Evolutionary conservation across 2,888 invertebrate species (phyloP).

Genomic region (Tetramorium bicarinatum): DNA sequence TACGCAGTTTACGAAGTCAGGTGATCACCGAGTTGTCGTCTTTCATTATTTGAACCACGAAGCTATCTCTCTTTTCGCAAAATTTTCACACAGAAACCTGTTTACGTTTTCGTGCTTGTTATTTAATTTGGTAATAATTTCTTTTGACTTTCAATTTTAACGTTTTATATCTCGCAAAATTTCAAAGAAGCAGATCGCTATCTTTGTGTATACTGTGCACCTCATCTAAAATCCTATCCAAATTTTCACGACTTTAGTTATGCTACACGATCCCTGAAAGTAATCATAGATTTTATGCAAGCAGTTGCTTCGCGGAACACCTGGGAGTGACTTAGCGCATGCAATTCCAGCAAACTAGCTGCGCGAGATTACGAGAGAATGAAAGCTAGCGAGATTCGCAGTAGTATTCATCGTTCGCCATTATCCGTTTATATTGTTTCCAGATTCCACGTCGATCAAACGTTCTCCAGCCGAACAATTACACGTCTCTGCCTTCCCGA

Average conservation of each 20-base stretch:
- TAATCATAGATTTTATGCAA: slow-evolving; percentile 44
- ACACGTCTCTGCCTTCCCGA: slow-evolving; percentile 56
- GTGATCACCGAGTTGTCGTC: background rate
- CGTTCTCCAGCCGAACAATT: slow-evolving; percentile 66
- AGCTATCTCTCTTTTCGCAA: background rate
- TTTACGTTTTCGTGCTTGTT: background rate
- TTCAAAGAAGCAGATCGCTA: background rate
- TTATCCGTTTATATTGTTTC: slow-evolving; percentile 76
- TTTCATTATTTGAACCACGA: background rate
- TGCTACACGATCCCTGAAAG: background rate
- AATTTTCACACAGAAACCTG: background rate
- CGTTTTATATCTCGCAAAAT: background rate
- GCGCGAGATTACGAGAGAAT: slow-evolving; percentile 49
- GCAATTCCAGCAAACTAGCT: slow-evolving; percentile 47
- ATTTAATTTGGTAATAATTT: background rate
- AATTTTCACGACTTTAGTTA: slow-evolving; percentile 35
- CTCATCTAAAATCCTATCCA: background rate
- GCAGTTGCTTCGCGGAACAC: slow-evolving; percentile 40
- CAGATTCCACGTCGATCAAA: slow-evolving; percentile 66
- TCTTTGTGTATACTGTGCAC: background rate
- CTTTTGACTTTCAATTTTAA: background rate
- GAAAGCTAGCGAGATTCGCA: slow-evolving; percentile 49
- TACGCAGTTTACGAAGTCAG: background rate
- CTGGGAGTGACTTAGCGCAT: slow-evolving; percentile 54
- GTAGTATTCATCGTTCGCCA: slow-evolving; percentile 57